These are phyloP conservation scores for Alexandromys oeconomus DNA, from an alignment of 2,797 vertebrate species.

Conservation along the genomic window DNA sequence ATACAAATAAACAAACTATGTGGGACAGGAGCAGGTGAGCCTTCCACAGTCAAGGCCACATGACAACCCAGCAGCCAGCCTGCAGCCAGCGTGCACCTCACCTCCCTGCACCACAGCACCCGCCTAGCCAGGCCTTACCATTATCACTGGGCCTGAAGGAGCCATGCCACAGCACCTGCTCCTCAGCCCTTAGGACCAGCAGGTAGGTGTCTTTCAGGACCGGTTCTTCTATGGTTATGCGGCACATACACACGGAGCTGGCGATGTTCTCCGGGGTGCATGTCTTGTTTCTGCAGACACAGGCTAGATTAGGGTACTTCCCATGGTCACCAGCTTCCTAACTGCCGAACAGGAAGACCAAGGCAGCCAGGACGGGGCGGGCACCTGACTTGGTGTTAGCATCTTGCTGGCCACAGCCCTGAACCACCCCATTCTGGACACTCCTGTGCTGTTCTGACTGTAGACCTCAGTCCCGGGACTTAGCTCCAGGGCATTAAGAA, in stretches of 20 bases:
- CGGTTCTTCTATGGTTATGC: rapidly evolving
- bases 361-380: not conserved
- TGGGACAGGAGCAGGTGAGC: not conserved
- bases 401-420: not conserved
- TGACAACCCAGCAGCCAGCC: not conserved
- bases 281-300: conserved; percentile 35
- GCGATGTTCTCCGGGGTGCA: conserved; percentile 56
- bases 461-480: not conserved
- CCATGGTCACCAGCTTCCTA: not conserved
- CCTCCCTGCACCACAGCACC: too few species aligned
- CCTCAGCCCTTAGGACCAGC: conserved; percentile 56
- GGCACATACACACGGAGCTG: rapidly evolving
- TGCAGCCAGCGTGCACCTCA: not conserved
- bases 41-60: not conserved
- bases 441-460: not conserved
- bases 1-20: not conserved
- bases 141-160: conserved; percentile 39
- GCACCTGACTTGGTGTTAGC: not conserved
- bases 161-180: not conserved
- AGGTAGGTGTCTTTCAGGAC: rapidly evolving
- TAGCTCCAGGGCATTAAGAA: not conserved
- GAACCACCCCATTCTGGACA: not conserved
- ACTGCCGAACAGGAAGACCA: not conserved
- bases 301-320: not conserved
- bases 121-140: not conserved